Percentiles rank a stretch among this genome's conserved stretches.
Conservation (phyloP, 2,888 invertebrate species). For the Parasteatoda lunata region DNA sequence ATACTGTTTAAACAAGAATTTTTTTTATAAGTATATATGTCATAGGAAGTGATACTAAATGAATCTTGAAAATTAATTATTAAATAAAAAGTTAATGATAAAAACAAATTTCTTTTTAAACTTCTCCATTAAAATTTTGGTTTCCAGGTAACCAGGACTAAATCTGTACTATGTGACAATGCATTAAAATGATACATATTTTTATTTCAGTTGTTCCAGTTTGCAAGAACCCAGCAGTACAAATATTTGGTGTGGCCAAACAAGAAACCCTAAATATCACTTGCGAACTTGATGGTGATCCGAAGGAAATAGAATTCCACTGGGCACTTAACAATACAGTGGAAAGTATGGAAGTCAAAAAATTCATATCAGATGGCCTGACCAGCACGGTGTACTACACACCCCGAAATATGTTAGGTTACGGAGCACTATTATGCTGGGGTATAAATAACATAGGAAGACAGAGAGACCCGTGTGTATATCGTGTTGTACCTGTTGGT, state of each 20-base stretch:
- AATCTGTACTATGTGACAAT: too few relatives aligned
- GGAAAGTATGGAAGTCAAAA: slow-evolving; percentile 62
- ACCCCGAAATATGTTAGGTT: slow-evolving; percentile 91
- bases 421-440: slow-evolving; percentile 90
- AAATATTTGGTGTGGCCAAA: slow-evolving; percentile 91
- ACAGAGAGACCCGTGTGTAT: slow-evolving; percentile 90
- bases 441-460: slow-evolving; percentile 87
- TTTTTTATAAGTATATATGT: too few relatives aligned
- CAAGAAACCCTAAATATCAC: slow-evolving; percentile 79
- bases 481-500: slow-evolving; percentile 94
- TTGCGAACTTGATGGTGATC: slow-evolving; percentile 69
- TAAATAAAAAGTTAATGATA: too few relatives aligned
- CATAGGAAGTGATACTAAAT: too few relatives aligned
- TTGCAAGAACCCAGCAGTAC: slow-evolving; percentile 86
- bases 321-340: slow-evolving; percentile 68
- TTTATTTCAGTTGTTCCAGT: slow-evolving; percentile 89
- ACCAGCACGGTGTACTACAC: slow-evolving; percentile 90
- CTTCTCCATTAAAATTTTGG: too few relatives aligned
- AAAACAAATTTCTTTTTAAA: too few relatives aligned
- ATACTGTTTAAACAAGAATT: too few relatives aligned
- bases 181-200: neutral
- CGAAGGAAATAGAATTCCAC: slow-evolving; percentile 68
- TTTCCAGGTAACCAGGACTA: too few relatives aligned
- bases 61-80: too few relatives aligned
- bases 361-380: slow-evolving; percentile 80